These are phyloP conservation scores for Enteromius viviparus DNA, from an alignment of 2,797 vertebrate genomes.

Conservation along the genomic window DNA sequence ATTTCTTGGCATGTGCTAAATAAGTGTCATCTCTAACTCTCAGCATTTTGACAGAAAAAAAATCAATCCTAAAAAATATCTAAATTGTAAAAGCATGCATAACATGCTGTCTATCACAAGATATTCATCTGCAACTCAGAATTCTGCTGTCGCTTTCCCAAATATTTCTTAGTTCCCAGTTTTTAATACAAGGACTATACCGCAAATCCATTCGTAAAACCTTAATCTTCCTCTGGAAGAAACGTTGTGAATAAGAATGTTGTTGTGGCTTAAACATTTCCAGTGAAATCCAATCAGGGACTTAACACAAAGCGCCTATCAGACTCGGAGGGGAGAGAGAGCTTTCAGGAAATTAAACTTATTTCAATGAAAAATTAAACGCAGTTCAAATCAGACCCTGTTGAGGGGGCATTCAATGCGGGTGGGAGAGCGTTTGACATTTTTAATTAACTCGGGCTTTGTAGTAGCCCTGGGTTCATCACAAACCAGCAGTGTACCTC, in stretches of 20 bases:
- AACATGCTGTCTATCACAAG: background rate
- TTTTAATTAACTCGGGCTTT: constrained; percentile 63
- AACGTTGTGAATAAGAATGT: constrained; percentile 46
- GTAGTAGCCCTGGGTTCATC: constrained; percentile 52
- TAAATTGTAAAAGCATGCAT: background rate
- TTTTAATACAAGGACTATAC: constrained; percentile 33
- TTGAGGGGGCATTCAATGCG: constrained; percentile 36
- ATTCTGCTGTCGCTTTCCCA: background rate
- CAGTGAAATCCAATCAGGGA: constrained; percentile 49
- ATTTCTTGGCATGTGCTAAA: background rate
- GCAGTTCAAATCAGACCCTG: constrained; percentile 38
- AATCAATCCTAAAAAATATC: background rate
- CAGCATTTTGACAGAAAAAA: background rate
- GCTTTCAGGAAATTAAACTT: constrained; percentile 52
- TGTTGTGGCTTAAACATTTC: constrained; percentile 48
- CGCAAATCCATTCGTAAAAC: constrained; percentile 50
- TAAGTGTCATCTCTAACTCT: background rate
- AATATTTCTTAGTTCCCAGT: constrained; percentile 38
- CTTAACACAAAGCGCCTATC: constrained; percentile 34
- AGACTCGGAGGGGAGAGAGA: constrained; percentile 20
- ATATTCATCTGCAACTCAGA: background rate
- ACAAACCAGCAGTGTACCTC: constrained; percentile 57
- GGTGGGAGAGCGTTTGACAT: constrained; percentile 55
- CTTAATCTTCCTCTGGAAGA: constrained; percentile 41
- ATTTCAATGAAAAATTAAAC: constrained; percentile 58